Percentiles rank a stretch among this genome's conserved stretches.
Conservation (phyloP, 2,113 vertebrate species). For the Megaleporinus macrocephalus region DNA sequence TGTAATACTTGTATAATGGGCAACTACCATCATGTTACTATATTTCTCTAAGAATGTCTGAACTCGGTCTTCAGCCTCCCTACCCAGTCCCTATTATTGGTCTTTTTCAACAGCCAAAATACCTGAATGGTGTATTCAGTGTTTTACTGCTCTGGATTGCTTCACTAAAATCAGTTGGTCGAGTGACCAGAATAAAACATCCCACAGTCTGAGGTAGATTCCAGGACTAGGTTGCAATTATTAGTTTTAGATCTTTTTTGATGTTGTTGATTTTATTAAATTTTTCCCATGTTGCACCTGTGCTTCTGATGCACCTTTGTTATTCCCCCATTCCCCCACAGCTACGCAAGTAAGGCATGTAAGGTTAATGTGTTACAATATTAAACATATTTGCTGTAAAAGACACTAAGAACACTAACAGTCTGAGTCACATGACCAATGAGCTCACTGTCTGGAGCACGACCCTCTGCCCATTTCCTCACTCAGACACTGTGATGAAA, state of each 20-base stretch:
- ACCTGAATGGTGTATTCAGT: not conserved
- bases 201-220: not conserved
- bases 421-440: constrained; percentile 33
- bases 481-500: constrained; percentile 1
- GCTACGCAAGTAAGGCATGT: not conserved
- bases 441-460: constrained; percentile 16
- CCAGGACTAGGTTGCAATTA: too few species aligned
- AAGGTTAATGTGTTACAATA: constrained; percentile 29
- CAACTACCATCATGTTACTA: not conserved
- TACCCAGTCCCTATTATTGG: not conserved
- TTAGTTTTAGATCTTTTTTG: not conserved
- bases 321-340: not conserved
- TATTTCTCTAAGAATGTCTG: not conserved
- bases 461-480: constrained; percentile 2
- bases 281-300: not conserved
- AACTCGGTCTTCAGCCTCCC: not conserved
- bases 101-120: not conserved
- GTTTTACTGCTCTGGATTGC: not conserved
- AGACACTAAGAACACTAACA: not conserved
- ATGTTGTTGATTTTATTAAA: not conserved
- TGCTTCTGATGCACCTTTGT: not conserved
- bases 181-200: not conserved
- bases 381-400: constrained; percentile 40
- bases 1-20: not conserved
- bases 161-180: not conserved